Percentiles rank a stretch among this genome's conserved stretches.
These are phyloP conservation scores for Protomyctophum bolini DNA, from an alignment of 2,113 vertebrate genomes.

Conservation along the genomic window DNA sequence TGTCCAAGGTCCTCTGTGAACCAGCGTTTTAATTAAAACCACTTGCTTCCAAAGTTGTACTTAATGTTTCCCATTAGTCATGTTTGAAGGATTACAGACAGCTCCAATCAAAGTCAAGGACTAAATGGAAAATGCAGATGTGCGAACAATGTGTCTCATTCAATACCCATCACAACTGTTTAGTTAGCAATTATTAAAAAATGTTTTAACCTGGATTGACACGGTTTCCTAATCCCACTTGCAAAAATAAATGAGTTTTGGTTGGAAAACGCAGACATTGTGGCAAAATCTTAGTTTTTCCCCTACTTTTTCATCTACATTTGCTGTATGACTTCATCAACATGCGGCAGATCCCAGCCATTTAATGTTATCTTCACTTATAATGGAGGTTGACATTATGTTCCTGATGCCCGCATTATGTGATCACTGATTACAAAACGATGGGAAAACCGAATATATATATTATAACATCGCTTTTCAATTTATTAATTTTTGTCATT, in stretches of 20 bases:
- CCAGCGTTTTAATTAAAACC: slow-evolving; percentile 78
- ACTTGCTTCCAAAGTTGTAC: slow-evolving; percentile 73
- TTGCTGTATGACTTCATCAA: slow-evolving; percentile 18
- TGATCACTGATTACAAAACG: slow-evolving; percentile 16
- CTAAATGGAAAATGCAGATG: slow-evolving; percentile 81
- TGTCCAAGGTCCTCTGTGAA: slow-evolving; percentile 63
- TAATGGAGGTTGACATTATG: slow-evolving; percentile 17
- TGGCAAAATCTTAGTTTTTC: too few relatives aligned
- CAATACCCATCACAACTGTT: slow-evolving; percentile 71
- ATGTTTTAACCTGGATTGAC: slow-evolving; percentile 56
- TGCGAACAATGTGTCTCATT: slow-evolving; percentile 71
- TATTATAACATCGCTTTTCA: not conserved
- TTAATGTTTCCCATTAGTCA: slow-evolving; percentile 81
- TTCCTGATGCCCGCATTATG: slow-evolving; percentile 6
- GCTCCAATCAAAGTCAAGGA: slow-evolving; percentile 77
- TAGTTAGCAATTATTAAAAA: slow-evolving; percentile 69
- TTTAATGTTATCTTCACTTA: slow-evolving; percentile 27
- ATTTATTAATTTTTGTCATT: too few relatives aligned
- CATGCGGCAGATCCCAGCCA: slow-evolving; percentile 5
- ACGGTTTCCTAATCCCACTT: slow-evolving; percentile 59
- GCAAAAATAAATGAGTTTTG: slow-evolving; percentile 61
- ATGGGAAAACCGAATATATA: slow-evolving; percentile 34
- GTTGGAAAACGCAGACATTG: slow-evolving; percentile 22
- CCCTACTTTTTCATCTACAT: slow-evolving; percentile 33
- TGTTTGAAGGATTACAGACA: slow-evolving; percentile 81